Percentiles rank a stretch among this genome's conserved stretches.
phyloP scores from a whole-genome alignment of 2,888 invertebrate species.

The Acronicta alni region DNA sequence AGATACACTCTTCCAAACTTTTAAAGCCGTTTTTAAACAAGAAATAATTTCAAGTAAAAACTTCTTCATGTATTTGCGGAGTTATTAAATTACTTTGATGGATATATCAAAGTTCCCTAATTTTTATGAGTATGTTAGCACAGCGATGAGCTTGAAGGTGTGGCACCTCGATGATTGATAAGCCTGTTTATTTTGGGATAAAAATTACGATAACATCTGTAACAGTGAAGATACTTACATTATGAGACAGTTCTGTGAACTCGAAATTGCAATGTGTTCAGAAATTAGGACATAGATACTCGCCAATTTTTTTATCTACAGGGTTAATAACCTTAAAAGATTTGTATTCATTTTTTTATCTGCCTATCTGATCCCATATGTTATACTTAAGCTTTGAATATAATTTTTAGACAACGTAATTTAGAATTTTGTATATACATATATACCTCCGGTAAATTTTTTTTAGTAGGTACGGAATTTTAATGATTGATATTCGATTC shows the following conservation, averaged over 20 bases:
- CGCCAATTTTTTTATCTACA: neutral
- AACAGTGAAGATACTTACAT: conserved; percentile 6
- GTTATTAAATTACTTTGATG: conserved; percentile 41
- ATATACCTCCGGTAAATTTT: no score
- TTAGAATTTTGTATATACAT: no score
- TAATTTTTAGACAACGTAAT: no score
- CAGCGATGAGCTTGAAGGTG: conserved; percentile 38
- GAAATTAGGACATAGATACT: conserved; percentile 3
- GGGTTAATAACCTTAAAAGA: neutral
- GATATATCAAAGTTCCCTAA: conserved; percentile 38
- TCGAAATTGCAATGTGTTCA: conserved; percentile 23
- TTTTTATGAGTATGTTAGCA: conserved; percentile 26
- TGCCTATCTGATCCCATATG: no score
- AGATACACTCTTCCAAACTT: neutral
- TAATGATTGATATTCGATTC: no score
- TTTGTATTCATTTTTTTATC: neutral
- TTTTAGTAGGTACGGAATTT: no score
- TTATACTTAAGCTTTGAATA: no score
- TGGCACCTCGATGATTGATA: conserved; percentile 45
- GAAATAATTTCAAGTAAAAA: conserved; percentile 21
- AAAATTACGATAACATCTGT: conserved; percentile 33
- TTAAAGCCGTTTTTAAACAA: neutral
- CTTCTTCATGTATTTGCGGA: conserved; percentile 15
- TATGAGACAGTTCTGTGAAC: conserved; percentile 25
- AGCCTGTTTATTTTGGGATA: conserved; percentile 53